phyloP scores from a whole-genome alignment of 2,113 vertebrate species.

The Cebidichthys violaceus region DNA sequence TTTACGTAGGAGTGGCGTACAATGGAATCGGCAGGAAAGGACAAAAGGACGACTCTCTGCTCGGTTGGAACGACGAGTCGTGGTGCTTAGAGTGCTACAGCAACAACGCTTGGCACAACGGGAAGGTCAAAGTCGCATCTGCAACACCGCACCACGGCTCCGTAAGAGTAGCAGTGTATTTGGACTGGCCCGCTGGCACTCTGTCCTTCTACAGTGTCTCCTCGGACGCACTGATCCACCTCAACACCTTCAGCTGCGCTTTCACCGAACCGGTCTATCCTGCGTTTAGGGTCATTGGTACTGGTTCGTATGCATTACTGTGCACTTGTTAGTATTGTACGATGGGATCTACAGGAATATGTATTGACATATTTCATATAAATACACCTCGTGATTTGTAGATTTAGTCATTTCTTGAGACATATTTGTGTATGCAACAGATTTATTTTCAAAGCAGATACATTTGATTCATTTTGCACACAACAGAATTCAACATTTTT shows the following conservation, averaged over 20 bases:
- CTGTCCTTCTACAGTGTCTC: slow-evolving; percentile 21
- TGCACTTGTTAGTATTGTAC: background rate
- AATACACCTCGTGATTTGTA: too few relatives aligned
- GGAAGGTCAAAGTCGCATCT: background rate
- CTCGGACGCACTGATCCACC: slow-evolving; percentile 1
- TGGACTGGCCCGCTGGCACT: slow-evolving; percentile 15
- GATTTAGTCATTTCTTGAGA: too few relatives aligned
- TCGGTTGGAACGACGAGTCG: slow-evolving; percentile 17
- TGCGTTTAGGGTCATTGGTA: background rate
- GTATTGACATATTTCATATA: too few relatives aligned
- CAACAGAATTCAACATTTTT: too few relatives aligned
- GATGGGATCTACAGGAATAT: too few relatives aligned
- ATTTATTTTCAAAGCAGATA: too few relatives aligned
- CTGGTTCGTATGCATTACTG: background rate
- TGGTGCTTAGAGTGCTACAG: background rate
- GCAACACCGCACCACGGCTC: too few relatives aligned
- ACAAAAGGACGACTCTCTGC: background rate
- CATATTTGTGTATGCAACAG: too few relatives aligned
- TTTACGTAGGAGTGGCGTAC: slow-evolving; percentile 5
- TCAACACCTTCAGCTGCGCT: slow-evolving; percentile 1
- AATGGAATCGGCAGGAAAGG: slow-evolving; percentile 27
- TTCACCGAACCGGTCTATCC: slow-evolving; percentile 22
- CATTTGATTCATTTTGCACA: too few relatives aligned
- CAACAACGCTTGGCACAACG: background rate
- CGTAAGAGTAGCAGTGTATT: slow-evolving; percentile 5